Base-by-base conservation (phyloP, 2,888 invertebrate species). In the Drosophila limbata region DNA sequence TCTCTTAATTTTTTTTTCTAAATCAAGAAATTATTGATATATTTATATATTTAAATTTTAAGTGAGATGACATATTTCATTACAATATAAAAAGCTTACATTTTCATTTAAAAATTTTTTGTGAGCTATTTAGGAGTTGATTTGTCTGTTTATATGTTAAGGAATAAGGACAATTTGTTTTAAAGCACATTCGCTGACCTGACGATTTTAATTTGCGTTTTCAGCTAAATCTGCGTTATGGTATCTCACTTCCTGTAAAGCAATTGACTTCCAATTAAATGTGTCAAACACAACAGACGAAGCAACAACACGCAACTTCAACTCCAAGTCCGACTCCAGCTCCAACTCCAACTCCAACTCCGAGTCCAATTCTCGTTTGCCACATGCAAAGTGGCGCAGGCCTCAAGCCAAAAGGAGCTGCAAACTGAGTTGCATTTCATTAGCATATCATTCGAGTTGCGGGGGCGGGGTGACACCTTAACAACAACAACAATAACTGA, bases 251-350 rank as follows among this genome's bases (percentile, higher is more conserved):
- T 69, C 56, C 60, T 70, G 60, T 25, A 48, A 31, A 47, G 64
- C 83, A 86, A 86, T 86, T 86, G 74, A 83, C 71, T 83, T 83
- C 79, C 84, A 84, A 84, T 84, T 86, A 86, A 84, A 81, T 75
- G 77, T 79, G 73, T 77, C 84, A 73, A 66, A 63, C 63, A 44
- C 53, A 52, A 50, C 60, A 50, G 47, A 53, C 52, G 56, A 57
- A 68, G 61, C 51, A 50, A 40, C 77, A 68, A 31, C 70, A 79
- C 45, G 67, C 72, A 71, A 63, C 57, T 28, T 5, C 40, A 9
- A 35, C 31, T 21, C 15, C 35, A 45, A 45, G 17, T 44, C 15
- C 28, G 4, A 33, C 11, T 33, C 4, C 13, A 2, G 13, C 0
- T 35, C 35, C 35, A 2, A 11, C 1, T 35, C 35, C 35, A 5